phyloP scores from a whole-genome alignment of 53 echinoderm and acorn worm genomes.

The Echinometra lucunter region DNA sequence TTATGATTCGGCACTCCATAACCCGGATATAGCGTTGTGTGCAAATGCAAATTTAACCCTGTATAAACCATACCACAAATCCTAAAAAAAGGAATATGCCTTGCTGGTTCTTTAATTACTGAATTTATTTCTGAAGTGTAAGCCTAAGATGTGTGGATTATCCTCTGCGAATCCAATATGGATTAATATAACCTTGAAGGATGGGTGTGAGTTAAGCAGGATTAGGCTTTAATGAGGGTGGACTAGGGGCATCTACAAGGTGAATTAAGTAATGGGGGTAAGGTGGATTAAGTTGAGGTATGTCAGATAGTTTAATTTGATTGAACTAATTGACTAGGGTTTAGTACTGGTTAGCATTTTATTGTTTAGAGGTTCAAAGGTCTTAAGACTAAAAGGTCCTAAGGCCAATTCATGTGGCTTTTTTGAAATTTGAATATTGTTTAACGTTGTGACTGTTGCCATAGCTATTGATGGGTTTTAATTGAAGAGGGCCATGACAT shows the following conservation, averaged over 20 bases:
- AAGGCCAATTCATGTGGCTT: neutral
- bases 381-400: neutral
- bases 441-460: too few relatives aligned
- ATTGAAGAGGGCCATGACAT: too few relatives aligned
- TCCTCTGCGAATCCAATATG: too few relatives aligned
- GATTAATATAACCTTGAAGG: slow-evolving; percentile 21
- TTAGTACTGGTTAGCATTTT: neutral
- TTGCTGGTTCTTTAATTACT: neutral
- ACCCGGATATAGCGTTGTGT: too few relatives aligned
- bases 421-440: too few relatives aligned
- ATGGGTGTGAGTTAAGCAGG: neutral
- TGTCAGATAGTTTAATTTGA: neutral
- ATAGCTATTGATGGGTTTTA: too few relatives aligned
- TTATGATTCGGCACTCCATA: too few relatives aligned
- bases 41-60: too few relatives aligned
- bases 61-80: too few relatives aligned
- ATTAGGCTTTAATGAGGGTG: slow-evolving; percentile 1
- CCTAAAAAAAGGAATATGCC: too few relatives aligned
- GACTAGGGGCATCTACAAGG: neutral
- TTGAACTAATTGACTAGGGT: neutral
- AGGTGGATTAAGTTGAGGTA: neutral
- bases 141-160: neutral
- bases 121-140: neutral
- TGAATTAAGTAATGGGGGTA: neutral
- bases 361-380: neutral